A percentile compares a stretch with the other conserved stretches of the same genome.
Conservation (phyloP, 1,140 invertebrate species). For the Drosophila arizonae region DNA sequence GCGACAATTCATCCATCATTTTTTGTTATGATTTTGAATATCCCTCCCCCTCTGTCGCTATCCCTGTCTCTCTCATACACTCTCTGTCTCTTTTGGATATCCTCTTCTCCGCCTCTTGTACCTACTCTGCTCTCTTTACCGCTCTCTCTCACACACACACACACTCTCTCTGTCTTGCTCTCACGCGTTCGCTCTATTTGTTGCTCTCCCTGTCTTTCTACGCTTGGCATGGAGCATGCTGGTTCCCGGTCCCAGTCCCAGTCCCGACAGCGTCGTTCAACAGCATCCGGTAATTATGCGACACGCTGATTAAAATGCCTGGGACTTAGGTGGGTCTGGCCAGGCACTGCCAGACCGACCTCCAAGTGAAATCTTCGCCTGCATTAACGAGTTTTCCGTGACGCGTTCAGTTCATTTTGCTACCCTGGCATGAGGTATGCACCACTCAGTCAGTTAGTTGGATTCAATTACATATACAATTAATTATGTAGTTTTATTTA, state of each 20-base stretch:
- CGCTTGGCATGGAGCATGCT: conserved; percentile 24
- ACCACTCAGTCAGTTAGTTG: background rate
- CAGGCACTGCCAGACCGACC: conserved; percentile 39
- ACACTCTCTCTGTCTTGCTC: background rate
- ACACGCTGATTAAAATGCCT: conserved; percentile 81
- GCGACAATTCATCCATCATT: conserved; percentile 81
- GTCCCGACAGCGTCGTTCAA: conserved; percentile 47
- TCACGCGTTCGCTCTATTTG: background rate
- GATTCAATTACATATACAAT: background rate
- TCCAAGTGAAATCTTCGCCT: conserved; percentile 77
- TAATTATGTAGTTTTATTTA: too few species aligned
- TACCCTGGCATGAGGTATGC: background rate
- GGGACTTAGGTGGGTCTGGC: conserved; percentile 69
- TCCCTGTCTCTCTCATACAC: background rate
- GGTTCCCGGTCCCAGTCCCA: conserved; percentile 8
- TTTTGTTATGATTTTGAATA: conserved; percentile 78
- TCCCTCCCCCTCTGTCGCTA: background rate
- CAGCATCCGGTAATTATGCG: conserved; percentile 81
- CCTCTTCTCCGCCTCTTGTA: background rate
- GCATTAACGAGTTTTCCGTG: conserved; percentile 79
- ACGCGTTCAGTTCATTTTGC: conserved; percentile 55
- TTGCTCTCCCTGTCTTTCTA: conserved; percentile 2
- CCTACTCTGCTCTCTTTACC: background rate
- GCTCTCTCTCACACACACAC: background rate
- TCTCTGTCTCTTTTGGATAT: background rate